Evolutionary conservation across 2,888 invertebrate species (phyloP).

Genomic region (Bembecia ichneumoniformis): DNA sequence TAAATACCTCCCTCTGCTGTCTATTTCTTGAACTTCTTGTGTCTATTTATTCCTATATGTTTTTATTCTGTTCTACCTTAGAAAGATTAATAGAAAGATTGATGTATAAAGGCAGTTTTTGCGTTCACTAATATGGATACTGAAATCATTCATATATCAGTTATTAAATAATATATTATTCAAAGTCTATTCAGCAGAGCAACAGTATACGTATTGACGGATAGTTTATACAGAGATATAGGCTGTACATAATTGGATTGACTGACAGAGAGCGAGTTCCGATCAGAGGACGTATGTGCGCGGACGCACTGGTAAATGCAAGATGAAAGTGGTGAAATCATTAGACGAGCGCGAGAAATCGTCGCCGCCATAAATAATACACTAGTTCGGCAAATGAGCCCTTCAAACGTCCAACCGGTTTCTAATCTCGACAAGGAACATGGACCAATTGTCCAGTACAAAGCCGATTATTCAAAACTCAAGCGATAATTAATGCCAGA

Average conservation of each 20-base stretch:
- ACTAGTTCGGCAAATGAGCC: conserved; percentile 56
- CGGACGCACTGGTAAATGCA: conserved; percentile 38
- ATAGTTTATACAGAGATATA: too few species aligned
- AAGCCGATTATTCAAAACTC: conserved; percentile 18
- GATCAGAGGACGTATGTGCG: conserved; percentile 31
- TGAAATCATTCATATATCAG: too few species aligned
- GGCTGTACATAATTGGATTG: background rate
- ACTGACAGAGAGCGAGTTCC: conserved; percentile 16
- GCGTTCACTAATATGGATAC: too few species aligned
- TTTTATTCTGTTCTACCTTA: too few species aligned
- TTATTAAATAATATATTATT: too few species aligned
- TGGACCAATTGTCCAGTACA: conserved; percentile 21
- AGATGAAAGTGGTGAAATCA: conserved; percentile 71
- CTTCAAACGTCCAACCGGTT: conserved; percentile 52
- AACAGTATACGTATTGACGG: too few species aligned
- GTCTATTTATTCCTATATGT: too few species aligned
- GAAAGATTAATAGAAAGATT: too few species aligned
- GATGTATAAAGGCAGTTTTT: too few species aligned
- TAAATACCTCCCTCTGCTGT: too few species aligned
- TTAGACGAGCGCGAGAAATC: conserved; percentile 57
- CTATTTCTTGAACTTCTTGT: too few species aligned
- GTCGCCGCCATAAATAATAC: conserved; percentile 62
- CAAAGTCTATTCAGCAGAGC: too few species aligned
- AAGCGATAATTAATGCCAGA: conserved; percentile 14
- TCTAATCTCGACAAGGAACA: conserved; percentile 34